Conservation (phyloP, 2,888 invertebrate genomes). For the Xestia rhomboidea region DNA sequence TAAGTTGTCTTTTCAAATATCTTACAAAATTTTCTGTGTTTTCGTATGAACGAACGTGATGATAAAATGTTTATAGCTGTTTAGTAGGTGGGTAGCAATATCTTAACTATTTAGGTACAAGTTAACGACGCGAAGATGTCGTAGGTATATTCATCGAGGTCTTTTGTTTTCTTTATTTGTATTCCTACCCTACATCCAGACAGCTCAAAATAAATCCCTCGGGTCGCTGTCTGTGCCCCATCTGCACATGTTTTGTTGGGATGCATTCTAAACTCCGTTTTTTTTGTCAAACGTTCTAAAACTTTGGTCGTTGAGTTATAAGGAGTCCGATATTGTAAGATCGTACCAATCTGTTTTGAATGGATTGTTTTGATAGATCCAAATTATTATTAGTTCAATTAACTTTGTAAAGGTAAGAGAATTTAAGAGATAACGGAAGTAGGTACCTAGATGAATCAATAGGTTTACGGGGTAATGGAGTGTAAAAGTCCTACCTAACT, state of each 20-base stretch:
- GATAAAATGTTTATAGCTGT: conserved; percentile 15
- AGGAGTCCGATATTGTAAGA: background rate
- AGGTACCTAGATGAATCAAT: background rate
- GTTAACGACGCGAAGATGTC: conserved; percentile 40
- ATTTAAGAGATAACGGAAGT: background rate
- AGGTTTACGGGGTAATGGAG: background rate
- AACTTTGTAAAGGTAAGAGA: background rate
- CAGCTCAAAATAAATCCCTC: conserved; percentile 66
- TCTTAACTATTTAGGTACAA: conserved; percentile 31
- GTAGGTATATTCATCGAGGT: conserved; percentile 36
- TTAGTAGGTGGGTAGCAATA: background rate
- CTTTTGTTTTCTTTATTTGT: conserved; percentile 63
- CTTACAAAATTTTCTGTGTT: background rate
- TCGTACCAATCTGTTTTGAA: background rate
- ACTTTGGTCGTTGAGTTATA: conserved; percentile 10
- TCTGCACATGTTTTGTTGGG: conserved; percentile 52
- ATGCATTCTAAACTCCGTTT: conserved; percentile 37
- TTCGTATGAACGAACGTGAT: conserved; percentile 3
- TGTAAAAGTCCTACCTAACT: background rate
- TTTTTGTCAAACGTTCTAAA: conserved; percentile 1
- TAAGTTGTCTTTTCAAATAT: background rate
- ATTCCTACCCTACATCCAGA: conserved; percentile 60
- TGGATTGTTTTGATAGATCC: background rate
- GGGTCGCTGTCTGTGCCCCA: conserved; percentile 50
- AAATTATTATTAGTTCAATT: background rate